Base-by-base conservation (phyloP, 2,113 vertebrate genomes). In the Poecile atricapillus region DNA sequence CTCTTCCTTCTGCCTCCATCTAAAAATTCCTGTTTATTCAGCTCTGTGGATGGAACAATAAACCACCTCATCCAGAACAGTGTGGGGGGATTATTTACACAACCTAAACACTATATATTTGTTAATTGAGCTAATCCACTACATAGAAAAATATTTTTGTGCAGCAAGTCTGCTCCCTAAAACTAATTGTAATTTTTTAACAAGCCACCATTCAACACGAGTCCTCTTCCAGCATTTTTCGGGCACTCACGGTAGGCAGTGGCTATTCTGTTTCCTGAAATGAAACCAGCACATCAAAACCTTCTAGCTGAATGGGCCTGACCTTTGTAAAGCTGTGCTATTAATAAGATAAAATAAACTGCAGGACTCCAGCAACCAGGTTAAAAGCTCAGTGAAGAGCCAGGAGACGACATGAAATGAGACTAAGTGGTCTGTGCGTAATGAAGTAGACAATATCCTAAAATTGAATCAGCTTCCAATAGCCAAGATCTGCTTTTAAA, bases 311-410 rank as follows among this genome's bases (percentile, higher is more conserved):
- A 94, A 92, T 27, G 41, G 39, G 41, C 35, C 60, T 6, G 47
- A 91, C 75, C 64, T 80, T 90, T 94, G 46, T 27, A 81, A 87
- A 94, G n/a, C 27, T 60, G 35, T 35, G 64, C 80, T 93, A 92
- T 83, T 83, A 94, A 77, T 73, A 87, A 62, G 59, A 74, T 59
- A 65, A 95, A 91, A 93, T 79, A 87, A 91, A 93, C 87, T 41
- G 55, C 75, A 90, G 16, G 59, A 74, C 56, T 68, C 28, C 55
- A 92, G 35, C 44, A 91, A 78, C 28, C 58, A 79, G 53, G 77
- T 91, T 75, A 86, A 80, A 93, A 86, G 33, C 41, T 67, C 90
- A 56, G 46, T 56, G 52, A 73, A 89, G 15, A 78, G 73, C 35
- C 84, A 85, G 37, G 13, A 76, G 59, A 87, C 1, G 33, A 83